Evolutionary conservation across 2,888 invertebrate genomes (phyloP), one percentile per base, ranked within the genome.

Genomic region (Chromoteleia sp.): DNA sequence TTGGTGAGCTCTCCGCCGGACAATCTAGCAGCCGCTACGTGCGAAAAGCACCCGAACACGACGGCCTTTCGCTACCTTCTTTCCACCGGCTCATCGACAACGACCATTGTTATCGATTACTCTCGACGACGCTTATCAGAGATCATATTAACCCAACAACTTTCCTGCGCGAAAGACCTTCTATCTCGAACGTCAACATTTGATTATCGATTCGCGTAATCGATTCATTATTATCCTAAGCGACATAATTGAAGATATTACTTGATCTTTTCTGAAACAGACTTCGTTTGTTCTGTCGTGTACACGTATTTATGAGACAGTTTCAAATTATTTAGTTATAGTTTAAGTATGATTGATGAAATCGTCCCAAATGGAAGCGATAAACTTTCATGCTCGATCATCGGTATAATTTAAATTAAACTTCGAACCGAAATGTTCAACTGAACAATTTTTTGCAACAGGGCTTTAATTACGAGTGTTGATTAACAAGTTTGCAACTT

Each of bases 41-140:
- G 73, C 73, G 61, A 79, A 67, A 73, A 73, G 36, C 54, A 19
- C 19, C 65, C 41, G 12, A 52, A 39, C 43, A 43, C 43, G 6
- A 29, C 48, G 58, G 21, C 58, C 65, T 65, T 63, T 77, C 61
- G 54, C 63, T 45, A 33, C 39, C 56, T 65, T 56, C 73, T 74
- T 73, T 54, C 36, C 33, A 12, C n/a, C 12, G 21, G 33, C 54
- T 58, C 58, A 65, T 75, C 75, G 58, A 29, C 75, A 50, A 17
- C 30, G 41, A 65, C 39, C 30, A 74, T 67, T 67, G 59, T 75
- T 67, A 52, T 75, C 67, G 61, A 61, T 73, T 61, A 29, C 15
- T 1, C n/a, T 17, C 33, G 43, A 68, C 56, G 45, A 30, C 45
- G 0, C n/a, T 12, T 30, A 33, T 43, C 43, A 59, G 36, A 10